Evolutionary conservation across 2,113 vertebrate genomes (phyloP), one percentile per base, ranked within the genome.

Genomic region (Leptocoma aspasia): DNA sequence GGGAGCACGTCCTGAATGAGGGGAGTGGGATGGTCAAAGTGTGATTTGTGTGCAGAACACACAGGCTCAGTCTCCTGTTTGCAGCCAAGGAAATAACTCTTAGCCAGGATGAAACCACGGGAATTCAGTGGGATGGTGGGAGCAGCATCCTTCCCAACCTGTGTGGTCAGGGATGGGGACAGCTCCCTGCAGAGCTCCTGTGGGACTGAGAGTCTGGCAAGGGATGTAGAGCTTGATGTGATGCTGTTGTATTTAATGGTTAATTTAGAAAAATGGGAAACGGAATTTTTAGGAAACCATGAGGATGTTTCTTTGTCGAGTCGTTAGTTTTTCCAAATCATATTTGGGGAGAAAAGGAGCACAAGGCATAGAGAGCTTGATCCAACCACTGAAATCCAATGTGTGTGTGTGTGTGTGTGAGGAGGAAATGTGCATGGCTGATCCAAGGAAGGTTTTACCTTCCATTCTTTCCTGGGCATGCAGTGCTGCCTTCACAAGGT

Each of bases 151-250:
- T 22, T 57, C 59, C 59, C 59, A 70, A 7, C 17, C 28, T 1
- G 0, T 9, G 68, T 19, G 91, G 71, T 41, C 66, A 53, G 52
- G 45, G 76, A 15, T 15, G 72, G 10, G 16, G 49, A 41, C 39
- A 82, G 37, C 54, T 76, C 56, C 37, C 75, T 82, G 70, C 70
- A 44, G 39, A 69, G 89, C 57, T 90, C 37, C 15, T 1, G 1
- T n/a, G 27, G 35, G 21, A 4, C 6, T 2, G 3, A 7, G 56
- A 11, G 33, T 17, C 10, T 7, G 6, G 39, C 7, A 1, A 3
- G 60, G 52, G 26, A 37, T 19, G 53, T 4, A 7, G 30, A 61
- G 35, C 27, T 26, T 28, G 45, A 44, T 71, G 66, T 72, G 22
- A 20, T 16, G 24, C 30, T 2, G 3, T 8, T 2, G 7, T 33